Evolutionary conservation across 1,140 invertebrate genomes (phyloP), one percentile per base, ranked within the genome.

Genomic region (Drosophila bocki): DNA sequence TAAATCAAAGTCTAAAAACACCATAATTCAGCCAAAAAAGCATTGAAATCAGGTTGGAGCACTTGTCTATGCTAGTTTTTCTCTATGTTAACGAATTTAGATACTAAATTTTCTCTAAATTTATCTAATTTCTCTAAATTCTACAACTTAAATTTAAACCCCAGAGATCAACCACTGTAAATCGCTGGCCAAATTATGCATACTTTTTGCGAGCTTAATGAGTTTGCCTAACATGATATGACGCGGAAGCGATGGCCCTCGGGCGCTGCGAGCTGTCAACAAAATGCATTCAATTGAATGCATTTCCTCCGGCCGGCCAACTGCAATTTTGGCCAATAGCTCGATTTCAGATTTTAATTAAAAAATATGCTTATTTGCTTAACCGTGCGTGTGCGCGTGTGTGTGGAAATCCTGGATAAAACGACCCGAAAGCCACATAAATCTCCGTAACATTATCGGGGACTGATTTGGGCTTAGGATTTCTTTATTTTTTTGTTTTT

Each of bases 271-370:
- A 29, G 39, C 62, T 70, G 67, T 68, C 67, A 70, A 70, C 67
- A 68, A 70, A 68, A 70, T 54, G 26, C 67, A 70, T 70, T 54
- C 63, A 45, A 56, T 68, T 54, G 67, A 44, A 64, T 70, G 67
- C 67, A 68, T 45, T 70, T 70, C 62, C 67, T 68, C 62, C 62
- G 47, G 29, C 53, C 37, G 29, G 12, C 12, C 61, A 35, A 37
- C 32, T 69, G 45, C 65, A 67, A 42, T 69, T 69, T 69, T 51
- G 65, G 35, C 37, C 65, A 70, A 54, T 70, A 39, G 22, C 19
- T 44, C 37, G n/a, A 29, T 45, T 37, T 70, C 37, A 6, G 62
- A n/a, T 53, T 70, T 70, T 68, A 68, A 68, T 68, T 68, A 54
- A 70, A 70, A 70, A 67, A 53, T 68, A 54, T 32, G 22, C 9